A percentile compares a stretch with the other conserved stretches of the same genome.
These are phyloP conservation scores for Ammodytes dubius DNA, from an alignment of 2,113 vertebrate species.

Conservation along the genomic window DNA sequence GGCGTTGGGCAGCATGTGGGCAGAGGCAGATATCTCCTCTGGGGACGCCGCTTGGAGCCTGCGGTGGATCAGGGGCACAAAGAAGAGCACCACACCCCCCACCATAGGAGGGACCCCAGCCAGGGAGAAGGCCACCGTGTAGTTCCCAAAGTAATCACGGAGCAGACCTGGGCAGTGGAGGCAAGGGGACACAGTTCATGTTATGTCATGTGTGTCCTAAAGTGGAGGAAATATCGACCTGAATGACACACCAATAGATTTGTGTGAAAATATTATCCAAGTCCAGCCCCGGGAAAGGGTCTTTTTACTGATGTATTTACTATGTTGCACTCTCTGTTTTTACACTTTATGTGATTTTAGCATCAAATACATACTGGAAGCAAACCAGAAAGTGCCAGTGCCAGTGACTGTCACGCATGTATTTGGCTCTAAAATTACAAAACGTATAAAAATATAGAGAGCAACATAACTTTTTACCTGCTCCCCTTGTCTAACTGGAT, in stretches of 20 bases:
- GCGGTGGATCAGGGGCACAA: constrained; percentile 91
- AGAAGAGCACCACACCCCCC: constrained; percentile 92
- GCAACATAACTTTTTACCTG: too few species aligned
- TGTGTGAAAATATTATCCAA: too few species aligned
- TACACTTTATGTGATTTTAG: too few species aligned
- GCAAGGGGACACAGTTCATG: neutral
- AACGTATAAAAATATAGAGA: too few species aligned
- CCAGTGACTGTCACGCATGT: too few species aligned
- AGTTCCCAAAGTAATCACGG: constrained; percentile 89
- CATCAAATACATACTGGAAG: too few species aligned
- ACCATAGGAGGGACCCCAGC: constrained; percentile 95
- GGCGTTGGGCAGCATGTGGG: constrained; percentile 88
- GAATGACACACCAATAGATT: neutral
- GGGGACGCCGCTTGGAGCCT: constrained; percentile 82
- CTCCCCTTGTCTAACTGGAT: too few species aligned
- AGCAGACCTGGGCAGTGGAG: constrained; percentile 87
- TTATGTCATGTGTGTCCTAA: neutral
- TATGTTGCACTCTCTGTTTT: too few species aligned
- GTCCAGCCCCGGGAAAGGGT: too few species aligned
- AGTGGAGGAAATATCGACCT: neutral
- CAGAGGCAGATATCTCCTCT: constrained; percentile 86
- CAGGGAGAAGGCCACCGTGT: constrained; percentile 94
- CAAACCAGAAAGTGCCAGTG: too few species aligned
- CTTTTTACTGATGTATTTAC: too few species aligned
- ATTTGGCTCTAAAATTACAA: too few species aligned